phyloP scores from a whole-genome alignment of 2,113 vertebrate species.

The Nyctibius bracteatus region DNA sequence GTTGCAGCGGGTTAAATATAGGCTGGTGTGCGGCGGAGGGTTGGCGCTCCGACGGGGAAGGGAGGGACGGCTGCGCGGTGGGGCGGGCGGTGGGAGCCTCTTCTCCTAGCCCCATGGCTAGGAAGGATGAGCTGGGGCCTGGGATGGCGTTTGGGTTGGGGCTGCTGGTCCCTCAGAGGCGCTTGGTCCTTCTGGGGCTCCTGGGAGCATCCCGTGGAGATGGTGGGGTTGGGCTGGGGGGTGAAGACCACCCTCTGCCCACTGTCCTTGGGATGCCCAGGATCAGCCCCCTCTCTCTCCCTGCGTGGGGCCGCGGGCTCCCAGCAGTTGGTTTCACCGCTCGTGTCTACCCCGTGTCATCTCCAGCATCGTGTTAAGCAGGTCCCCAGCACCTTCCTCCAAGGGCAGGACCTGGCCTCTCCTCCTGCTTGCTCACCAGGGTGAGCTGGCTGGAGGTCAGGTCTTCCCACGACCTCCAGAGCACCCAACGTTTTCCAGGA shows the following conservation, averaged over 20 bases:
- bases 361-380: not conserved
- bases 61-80: rapidly evolving
- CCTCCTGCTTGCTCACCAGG: not conserved
- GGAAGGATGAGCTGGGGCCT: not conserved
- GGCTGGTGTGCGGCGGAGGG: not conserved
- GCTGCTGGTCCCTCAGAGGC: not conserved
- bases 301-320: rapidly evolving
- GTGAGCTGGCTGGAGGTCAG: not conserved
- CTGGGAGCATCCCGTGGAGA: not conserved
- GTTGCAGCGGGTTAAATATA: slow-evolving; percentile 51
- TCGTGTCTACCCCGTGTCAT: rapidly evolving
- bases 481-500: not conserved
- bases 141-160: not conserved
- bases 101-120: rapidly evolving
- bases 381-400: not conserved
- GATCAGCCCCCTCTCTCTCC: too few relatives aligned
- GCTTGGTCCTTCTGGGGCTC: not conserved
- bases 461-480: not conserved
- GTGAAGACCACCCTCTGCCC: too few relatives aligned
- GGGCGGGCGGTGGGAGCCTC: not conserved
- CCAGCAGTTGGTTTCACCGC: not conserved
- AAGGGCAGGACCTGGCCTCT: not conserved
- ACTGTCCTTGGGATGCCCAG: too few relatives aligned
- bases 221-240: not conserved
- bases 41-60: not conserved